Percentiles rank a stretch among this genome's conserved stretches.
phyloP scores from a whole-genome alignment of 2,888 invertebrate genomes.

The Dione vanillae region DNA sequence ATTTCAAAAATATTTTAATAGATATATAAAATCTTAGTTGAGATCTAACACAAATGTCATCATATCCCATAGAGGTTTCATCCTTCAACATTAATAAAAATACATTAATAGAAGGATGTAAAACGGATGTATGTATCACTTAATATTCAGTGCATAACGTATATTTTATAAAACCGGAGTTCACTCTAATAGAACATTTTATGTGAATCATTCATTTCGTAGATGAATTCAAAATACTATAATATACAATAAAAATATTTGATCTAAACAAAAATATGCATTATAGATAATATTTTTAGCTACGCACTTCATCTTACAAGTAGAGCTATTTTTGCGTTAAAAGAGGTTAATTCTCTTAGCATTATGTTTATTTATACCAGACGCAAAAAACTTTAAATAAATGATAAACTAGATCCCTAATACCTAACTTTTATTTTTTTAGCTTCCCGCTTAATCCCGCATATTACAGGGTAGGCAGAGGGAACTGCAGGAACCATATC shows the following conservation, averaged over 20 bases:
- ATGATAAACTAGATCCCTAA: no score
- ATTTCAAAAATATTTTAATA: background rate
- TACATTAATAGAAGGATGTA: constrained; percentile 15
- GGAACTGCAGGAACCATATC: no score
- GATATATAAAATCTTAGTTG: background rate
- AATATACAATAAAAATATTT: background rate
- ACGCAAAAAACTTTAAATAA: no score
- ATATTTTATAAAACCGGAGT: constrained; percentile 24
- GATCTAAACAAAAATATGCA: background rate
- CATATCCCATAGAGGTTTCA: background rate
- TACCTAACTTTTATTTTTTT: no score
- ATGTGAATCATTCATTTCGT: constrained; percentile 15
- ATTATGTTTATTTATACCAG: no score
- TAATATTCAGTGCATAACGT: constrained; percentile 29
- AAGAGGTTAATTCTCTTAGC: no score
- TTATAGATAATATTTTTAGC: background rate
- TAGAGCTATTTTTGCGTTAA: no score
- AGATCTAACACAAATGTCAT: background rate
- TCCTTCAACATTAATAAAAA: constrained; percentile 2
- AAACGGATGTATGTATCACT: constrained; percentile 25
- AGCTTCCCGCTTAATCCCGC: no score
- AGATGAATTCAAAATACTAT: constrained; percentile 11
- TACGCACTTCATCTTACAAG: background rate
- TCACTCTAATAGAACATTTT: constrained; percentile 11
- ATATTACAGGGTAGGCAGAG: no score